Conservation (phyloP, 2,113 vertebrate genomes). For the Pristiophorus japonicus region DNA sequence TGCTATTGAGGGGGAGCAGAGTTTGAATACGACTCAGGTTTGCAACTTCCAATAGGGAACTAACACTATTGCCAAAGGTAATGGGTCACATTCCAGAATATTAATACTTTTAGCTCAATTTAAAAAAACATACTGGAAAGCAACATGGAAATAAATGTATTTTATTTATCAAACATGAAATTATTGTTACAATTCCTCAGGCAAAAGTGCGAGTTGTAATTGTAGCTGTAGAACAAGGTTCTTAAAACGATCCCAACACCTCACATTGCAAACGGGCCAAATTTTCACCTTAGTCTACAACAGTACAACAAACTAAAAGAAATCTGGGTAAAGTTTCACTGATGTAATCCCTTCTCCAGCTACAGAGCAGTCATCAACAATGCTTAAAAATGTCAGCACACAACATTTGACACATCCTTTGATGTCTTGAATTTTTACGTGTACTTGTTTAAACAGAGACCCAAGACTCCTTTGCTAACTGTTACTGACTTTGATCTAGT, state of each 20-base stretch:
- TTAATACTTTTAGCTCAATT: not conserved
- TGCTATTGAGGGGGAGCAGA: not conserved
- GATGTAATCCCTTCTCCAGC: not conserved
- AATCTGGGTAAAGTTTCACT: not conserved
- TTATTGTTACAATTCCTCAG: not conserved
- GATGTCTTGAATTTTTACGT: not conserved
- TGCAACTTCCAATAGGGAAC: not conserved
- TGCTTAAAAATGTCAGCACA: not conserved
- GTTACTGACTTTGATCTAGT: not conserved
- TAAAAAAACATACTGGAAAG: not conserved
- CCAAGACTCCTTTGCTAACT: not conserved
- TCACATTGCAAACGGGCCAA: not conserved
- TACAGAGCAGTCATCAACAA: not conserved
- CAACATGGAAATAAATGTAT: not conserved
- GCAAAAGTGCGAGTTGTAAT: not conserved
- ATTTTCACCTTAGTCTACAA: not conserved
- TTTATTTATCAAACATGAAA: not conserved
- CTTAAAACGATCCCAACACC: not conserved
- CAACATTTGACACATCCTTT: slow-evolving; percentile 27
- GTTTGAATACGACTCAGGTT: not conserved
- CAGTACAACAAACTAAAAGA: not conserved
- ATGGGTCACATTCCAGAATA: not conserved
- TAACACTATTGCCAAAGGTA: not conserved
- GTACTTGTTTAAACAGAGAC: not conserved
- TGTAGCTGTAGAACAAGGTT: not conserved